These are phyloP conservation scores for Meandrina meandrites DNA, from an alignment of 92 coral and sea anemone genomes.

Conservation along the genomic window DNA sequence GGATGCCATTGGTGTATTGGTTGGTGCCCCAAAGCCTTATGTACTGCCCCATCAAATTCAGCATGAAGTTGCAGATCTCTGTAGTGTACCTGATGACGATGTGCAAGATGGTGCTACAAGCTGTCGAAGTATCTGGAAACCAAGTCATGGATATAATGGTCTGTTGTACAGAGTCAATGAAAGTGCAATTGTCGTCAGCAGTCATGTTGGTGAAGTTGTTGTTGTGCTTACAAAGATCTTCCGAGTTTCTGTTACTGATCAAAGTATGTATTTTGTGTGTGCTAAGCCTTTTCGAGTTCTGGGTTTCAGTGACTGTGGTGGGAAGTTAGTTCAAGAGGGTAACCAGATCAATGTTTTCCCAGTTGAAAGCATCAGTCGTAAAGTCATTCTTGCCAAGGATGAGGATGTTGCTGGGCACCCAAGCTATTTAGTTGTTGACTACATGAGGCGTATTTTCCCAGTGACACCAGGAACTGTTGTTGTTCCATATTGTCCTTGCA, in stretches of 20 bases:
- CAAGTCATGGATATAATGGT: constrained; percentile 46
- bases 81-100: constrained; percentile 32
- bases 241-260: constrained; percentile 56
- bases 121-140: constrained; percentile 49
- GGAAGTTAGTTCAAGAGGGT: constrained; percentile 43
- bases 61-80: constrained; percentile 30
- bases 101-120: constrained; percentile 28
- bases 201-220: constrained; percentile 42
- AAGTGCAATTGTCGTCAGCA: constrained; percentile 37
- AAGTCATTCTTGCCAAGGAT: constrained; percentile 50
- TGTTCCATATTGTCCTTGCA: constrained; percentile 52
- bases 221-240: constrained; percentile 35
- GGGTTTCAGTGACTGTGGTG: constrained; percentile 49
- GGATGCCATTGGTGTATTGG: constrained; percentile 38
- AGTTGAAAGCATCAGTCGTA: constrained; percentile 47
- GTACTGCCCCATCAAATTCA: constrained; percentile 31
- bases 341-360: constrained; percentile 27
- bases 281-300: constrained; percentile 30
- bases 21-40: constrained; percentile 44
- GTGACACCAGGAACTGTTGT: constrained; percentile 55
- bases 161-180: constrained; percentile 45
- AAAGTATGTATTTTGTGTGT: constrained; percentile 35
- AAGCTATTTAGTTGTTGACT: constrained; percentile 49
- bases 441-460: constrained; percentile 55
- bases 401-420: constrained; percentile 38